These are phyloP conservation scores for Noctua comes DNA, from an alignment of 2,888 invertebrate species.

Conservation along the genomic window DNA sequence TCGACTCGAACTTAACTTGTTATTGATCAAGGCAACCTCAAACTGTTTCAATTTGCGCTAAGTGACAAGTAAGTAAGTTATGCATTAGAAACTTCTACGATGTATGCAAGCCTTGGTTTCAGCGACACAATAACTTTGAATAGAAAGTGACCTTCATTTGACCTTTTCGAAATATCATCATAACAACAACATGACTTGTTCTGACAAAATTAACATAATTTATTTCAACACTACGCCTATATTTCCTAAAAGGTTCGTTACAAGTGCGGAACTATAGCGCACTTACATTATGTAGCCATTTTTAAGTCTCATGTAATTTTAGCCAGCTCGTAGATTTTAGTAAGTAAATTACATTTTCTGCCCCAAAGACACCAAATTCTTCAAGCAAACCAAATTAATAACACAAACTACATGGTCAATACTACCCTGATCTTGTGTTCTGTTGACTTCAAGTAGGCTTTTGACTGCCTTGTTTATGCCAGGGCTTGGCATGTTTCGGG, in stretches of 20 bases:
- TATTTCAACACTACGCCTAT: background rate
- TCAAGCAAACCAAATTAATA: conserved; percentile 20
- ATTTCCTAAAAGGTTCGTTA: background rate
- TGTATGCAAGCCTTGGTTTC: conserved; percentile 3
- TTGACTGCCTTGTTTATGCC: conserved; percentile 48
- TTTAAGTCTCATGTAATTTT: background rate
- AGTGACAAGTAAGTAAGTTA: conserved; percentile 22
- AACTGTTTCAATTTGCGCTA: conserved; percentile 39
- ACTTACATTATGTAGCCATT: background rate
- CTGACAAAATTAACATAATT: background rate
- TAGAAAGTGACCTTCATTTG: background rate
- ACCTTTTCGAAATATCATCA: background rate
- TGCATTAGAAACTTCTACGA: conserved; percentile 5
- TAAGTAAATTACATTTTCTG: background rate
- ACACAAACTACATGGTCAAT: conserved; percentile 10
- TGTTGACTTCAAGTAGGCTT: conserved; percentile 46
- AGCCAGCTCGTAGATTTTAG: background rate
- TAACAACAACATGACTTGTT: background rate
- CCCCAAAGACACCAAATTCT: background rate
- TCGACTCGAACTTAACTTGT: background rate
- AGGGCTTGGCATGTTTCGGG: conserved; percentile 46
- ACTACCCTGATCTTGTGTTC: conserved; percentile 36
- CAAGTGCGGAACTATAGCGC: background rate
- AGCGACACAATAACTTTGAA: background rate
- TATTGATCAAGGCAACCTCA: conserved; percentile 24